Percentiles rank a stretch among this genome's conserved stretches.
These are phyloP conservation scores for Hirudo medicinalis DNA, from an alignment of 1,140 invertebrate genomes.

Conservation along the genomic window DNA sequence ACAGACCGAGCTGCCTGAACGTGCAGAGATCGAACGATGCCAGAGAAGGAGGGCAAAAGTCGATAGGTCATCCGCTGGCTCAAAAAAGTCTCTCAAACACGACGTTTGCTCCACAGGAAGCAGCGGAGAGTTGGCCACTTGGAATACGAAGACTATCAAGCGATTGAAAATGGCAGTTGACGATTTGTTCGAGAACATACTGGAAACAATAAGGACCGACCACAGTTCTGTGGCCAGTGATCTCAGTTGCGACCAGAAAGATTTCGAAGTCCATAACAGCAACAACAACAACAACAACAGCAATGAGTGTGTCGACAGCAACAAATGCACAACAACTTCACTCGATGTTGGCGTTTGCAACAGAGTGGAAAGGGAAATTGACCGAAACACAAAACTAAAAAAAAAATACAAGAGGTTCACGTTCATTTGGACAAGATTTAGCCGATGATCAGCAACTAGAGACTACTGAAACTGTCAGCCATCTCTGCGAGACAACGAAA, in stretches of 20 bases:
- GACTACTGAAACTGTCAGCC: too few relatives aligned
- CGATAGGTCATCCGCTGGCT: background rate
- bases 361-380: too few relatives aligned
- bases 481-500: too few relatives aligned
- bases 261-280: background rate
- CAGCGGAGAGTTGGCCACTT: background rate
- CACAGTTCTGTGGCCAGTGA: slow-evolving; percentile 1
- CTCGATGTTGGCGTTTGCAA: too few relatives aligned
- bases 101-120: background rate
- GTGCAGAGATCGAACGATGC: background rate
- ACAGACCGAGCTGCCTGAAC: background rate
- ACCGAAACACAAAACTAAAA: too few relatives aligned
- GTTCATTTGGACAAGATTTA: too few relatives aligned
- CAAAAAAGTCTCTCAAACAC: too few relatives aligned
- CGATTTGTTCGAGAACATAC: slow-evolving; percentile 4
- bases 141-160: slow-evolving; percentile 5
- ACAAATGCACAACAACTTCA: background rate
- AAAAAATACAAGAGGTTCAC: too few relatives aligned
- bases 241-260: too few relatives aligned
- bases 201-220: background rate
- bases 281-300: slow-evolving; percentile 10
- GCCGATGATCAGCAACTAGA: too few relatives aligned
- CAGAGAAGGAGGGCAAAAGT: background rate
- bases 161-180: slow-evolving; percentile 1
- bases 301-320: background rate